Conservation (phyloP, 2,797 vertebrate genomes). For the Phataginus tetradactyla region DNA sequence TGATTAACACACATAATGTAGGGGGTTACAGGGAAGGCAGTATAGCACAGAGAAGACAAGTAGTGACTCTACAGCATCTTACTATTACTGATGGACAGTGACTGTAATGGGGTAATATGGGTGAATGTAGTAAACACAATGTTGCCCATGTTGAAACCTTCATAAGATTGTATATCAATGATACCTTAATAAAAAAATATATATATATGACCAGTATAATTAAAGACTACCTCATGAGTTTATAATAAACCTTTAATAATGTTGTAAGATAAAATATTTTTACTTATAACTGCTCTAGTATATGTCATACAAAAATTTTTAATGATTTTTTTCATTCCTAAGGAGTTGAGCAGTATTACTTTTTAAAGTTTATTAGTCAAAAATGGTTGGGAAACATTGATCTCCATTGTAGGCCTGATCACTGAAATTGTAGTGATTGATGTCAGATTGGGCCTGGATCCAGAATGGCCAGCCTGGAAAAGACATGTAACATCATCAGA, state of each 20-base stretch:
- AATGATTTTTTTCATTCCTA: not conserved
- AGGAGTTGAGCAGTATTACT: not conserved
- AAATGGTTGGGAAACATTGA: not conserved
- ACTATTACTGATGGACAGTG: too few species aligned
- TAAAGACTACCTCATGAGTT: not conserved
- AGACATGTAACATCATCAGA: not conserved
- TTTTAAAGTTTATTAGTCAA: not conserved
- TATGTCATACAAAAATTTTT: not conserved
- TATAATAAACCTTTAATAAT: constrained; percentile 33
- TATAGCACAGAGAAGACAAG: too few species aligned
- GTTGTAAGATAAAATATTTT: not conserved
- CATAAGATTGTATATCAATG: too few species aligned
- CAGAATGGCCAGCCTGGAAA: not conserved
- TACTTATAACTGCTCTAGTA: not conserved
- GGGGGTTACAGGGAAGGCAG: too few species aligned
- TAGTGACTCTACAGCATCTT: too few species aligned
- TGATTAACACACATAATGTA: too few species aligned
- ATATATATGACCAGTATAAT: not conserved
- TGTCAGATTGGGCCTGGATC: not conserved
- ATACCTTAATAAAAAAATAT: too few species aligned
- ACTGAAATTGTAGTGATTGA: not conserved
- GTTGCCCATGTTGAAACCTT: too few species aligned
- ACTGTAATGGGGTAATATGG: too few species aligned
- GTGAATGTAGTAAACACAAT: too few species aligned
- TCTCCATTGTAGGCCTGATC: not conserved